These are phyloP conservation scores for Rana temporaria DNA, from an alignment of 2,113 vertebrate genomes.

Conservation along the genomic window DNA sequence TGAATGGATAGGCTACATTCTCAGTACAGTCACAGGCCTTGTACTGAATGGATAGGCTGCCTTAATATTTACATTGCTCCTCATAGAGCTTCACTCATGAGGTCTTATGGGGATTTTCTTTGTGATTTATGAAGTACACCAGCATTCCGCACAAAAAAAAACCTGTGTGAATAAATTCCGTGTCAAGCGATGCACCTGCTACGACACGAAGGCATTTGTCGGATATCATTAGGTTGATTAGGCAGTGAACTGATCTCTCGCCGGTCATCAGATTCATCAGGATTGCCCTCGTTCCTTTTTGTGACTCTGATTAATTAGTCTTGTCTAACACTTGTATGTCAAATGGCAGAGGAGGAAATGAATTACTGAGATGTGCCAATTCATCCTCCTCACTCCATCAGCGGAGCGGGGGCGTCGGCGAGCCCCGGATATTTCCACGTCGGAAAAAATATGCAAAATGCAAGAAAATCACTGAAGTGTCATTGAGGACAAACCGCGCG, in stretches of 20 bases:
- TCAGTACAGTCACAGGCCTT: too few relatives aligned
- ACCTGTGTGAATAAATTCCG: conserved; percentile 5
- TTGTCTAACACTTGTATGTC: conserved; percentile 43
- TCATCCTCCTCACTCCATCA: neutral
- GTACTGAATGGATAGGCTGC: too few relatives aligned
- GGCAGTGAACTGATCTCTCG: conserved; percentile 21
- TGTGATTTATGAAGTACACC: conserved; percentile 3
- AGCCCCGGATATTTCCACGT: too few relatives aligned
- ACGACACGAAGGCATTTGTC: conserved; percentile 21
- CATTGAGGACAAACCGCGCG: too few relatives aligned
- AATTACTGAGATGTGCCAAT: conserved; percentile 1
- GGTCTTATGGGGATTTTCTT: neutral
- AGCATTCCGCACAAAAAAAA: neutral
- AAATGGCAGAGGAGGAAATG: conserved; percentile 26
- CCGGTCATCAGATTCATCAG: conserved; percentile 7
- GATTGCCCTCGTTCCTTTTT: neutral
- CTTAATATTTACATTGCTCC: too few relatives aligned
- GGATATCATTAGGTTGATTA: conserved; percentile 19
- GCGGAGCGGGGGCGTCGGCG: neutral
- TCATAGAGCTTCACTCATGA: too few relatives aligned
- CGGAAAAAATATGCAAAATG: too few relatives aligned
- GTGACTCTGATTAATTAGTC: conserved; percentile 44
- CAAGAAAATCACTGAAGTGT: too few relatives aligned
- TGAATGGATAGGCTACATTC: too few relatives aligned
- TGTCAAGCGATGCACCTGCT: neutral